Evolutionary conservation across 2,113 vertebrate genomes (phyloP), one percentile per base, ranked within the genome.

Genomic region (Amphiprion percula): DNA sequence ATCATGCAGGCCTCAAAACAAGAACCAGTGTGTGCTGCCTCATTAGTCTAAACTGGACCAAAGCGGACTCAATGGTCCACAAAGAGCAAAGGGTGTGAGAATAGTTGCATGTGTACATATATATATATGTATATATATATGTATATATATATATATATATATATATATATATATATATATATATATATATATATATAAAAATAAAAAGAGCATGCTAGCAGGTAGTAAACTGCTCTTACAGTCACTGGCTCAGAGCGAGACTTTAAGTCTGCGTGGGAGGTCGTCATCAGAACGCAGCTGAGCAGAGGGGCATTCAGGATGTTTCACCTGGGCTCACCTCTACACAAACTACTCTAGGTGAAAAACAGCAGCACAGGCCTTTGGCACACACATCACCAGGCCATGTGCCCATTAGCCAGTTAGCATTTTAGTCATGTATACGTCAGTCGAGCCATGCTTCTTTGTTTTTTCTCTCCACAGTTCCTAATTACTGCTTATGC

Each of bases 281-380:
- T 15, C 49, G 77, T 68, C 80, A 62, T 76, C 58, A 59, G 59
- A 75, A 28, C 9, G 17, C 2, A 23, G 74, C 68, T 49, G 49
- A 81, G 70, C 23, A 56, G 63, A 58, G 72, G 60, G 47, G 47
- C n/a, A 10, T 28, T 6, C 56, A 47, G 76, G 69, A 50, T 46
- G 71, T 82, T 74, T 81, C 72, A 90, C 86, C 83, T 91, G 79
- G 37, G n/a, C 74, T 88, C 65, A 84, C 84, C 79, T 85, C 71
- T 78, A 77, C 56, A 82, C 55, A 84, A 88, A 80, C 46, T 71
- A 80, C 79, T 82, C 52, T 56, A 41, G 53, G 59, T 74, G 63
- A 58, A 78, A 78, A 88, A 83, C 81, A 85, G 82, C 78, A 87
- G 83, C 86, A 88, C 78, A 86, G 33, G 86, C 81, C 81, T 87